Evolutionary conservation across 2,113 vertebrate species (phyloP).

Genomic region (Cyrtonyx montezumae): DNA sequence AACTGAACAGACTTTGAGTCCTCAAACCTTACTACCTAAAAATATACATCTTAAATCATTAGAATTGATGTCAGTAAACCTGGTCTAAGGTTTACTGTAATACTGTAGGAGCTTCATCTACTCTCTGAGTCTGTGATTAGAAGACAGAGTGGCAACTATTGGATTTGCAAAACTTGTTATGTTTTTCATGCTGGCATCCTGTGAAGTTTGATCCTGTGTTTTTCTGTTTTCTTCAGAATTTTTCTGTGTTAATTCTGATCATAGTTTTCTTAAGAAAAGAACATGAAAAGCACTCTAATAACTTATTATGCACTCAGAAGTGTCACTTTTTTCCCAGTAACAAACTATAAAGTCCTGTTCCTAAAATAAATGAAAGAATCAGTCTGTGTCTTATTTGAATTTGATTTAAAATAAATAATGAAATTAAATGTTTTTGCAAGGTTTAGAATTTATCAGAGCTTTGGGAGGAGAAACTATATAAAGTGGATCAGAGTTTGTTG

Average conservation of each 20-base stretch:
- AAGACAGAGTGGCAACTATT: neutral
- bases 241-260: neutral
- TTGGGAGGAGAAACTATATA: neutral
- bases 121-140: neutral
- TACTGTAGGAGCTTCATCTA: neutral
- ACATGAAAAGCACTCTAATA: neutral
- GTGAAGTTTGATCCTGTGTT: neutral
- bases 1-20: neutral
- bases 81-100: no score
- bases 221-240: neutral
- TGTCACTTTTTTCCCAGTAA: neutral
- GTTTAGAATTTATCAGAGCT: conserved; percentile 12
- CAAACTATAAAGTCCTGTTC: neutral
- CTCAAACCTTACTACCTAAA: neutral
- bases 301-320: neutral
- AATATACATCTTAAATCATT: neutral
- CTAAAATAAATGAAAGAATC: neutral
- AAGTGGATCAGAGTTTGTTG: conserved; percentile 13
- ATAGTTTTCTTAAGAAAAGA: neutral
- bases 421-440: conserved; percentile 32
- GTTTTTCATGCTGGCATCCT: neutral
- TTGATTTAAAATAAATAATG: conserved; percentile 22
- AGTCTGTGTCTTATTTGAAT: neutral
- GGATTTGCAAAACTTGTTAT: neutral
- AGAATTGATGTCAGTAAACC: neutral